Evolutionary conservation across 1,140 invertebrate species (phyloP).

Genomic region (Uloborus diversus): DNA sequence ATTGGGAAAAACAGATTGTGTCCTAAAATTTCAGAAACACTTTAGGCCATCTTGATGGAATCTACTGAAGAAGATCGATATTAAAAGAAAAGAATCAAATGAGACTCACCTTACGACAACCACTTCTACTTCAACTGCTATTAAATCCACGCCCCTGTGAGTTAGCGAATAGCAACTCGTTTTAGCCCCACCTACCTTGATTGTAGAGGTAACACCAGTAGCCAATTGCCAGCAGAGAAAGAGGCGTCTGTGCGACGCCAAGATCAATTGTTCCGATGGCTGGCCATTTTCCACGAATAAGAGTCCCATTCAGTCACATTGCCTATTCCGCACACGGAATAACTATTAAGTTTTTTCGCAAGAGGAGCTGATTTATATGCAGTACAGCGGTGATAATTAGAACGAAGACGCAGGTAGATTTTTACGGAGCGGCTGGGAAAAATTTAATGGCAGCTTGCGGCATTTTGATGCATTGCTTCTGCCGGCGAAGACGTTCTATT

Average conservation of each 20-base stretch:
- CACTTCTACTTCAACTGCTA: no score
- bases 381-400: conserved; percentile 4
- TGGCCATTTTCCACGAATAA: conserved; percentile 42
- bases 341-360: conserved; percentile 30
- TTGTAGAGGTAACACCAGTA: conserved; percentile 46
- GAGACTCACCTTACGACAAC: neutral
- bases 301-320: conserved; percentile 9
- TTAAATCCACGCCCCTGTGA: no score
- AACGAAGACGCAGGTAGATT: conserved; percentile 1
- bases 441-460: neutral
- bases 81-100: conserved; percentile 18
- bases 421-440: neutral
- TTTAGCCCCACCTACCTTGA: conserved; percentile 4
- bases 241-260: conserved; percentile 41
- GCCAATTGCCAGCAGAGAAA: conserved; percentile 42
- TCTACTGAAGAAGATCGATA: no score
- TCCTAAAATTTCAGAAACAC: no score
- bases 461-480: conserved; percentile 8
- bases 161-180: conserved; percentile 40
- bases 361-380: conserved; percentile 35
- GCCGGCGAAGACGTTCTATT: neutral
- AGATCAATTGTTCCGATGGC: conserved; percentile 48
- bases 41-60: no score
- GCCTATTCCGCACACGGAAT: conserved; percentile 19
- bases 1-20: no score